phyloP scores from a whole-genome alignment of 2,888 invertebrate genomes.

The Chromoteleia sp. region DNA sequence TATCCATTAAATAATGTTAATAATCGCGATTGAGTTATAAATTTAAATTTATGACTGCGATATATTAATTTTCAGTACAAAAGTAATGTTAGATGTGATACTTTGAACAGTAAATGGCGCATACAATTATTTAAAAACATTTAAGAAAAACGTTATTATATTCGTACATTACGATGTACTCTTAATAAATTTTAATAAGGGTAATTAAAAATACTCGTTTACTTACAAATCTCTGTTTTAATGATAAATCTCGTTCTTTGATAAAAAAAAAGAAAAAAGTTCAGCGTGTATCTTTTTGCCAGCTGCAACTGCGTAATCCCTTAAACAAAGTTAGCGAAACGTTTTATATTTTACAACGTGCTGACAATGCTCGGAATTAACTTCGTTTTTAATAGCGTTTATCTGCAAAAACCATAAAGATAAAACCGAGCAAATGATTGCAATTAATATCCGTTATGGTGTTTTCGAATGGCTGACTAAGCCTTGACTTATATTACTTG shows the following conservation, averaged over 20 bases:
- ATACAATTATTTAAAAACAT: no score
- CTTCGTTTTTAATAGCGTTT: constrained; percentile 53
- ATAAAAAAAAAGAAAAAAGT: background rate
- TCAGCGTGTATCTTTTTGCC: background rate
- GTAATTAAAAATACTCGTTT: no score
- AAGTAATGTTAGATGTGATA: no score
- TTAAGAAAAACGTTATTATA: no score
- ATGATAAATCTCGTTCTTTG: constrained; percentile 1
- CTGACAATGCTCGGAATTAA: constrained; percentile 47
- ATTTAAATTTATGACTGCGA: no score
- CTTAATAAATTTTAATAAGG: no score
- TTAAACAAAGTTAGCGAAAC: constrained; percentile 31
- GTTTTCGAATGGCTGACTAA: constrained; percentile 34
- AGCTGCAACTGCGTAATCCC: background rate
- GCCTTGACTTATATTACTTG: constrained; percentile 37
- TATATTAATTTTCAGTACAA: no score
- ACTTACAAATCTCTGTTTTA: background rate
- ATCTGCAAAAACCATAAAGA: constrained; percentile 50
- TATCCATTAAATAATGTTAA: background rate
- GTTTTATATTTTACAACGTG: constrained; percentile 39
- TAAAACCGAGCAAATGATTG: constrained; percentile 39
- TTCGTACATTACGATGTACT: no score
- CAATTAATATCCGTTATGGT: constrained; percentile 43
- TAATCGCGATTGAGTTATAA: background rate
- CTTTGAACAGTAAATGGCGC: no score